These are phyloP conservation scores for Indri indri DNA, from an alignment of 2,113 vertebrate genomes.

Conservation along the genomic window DNA sequence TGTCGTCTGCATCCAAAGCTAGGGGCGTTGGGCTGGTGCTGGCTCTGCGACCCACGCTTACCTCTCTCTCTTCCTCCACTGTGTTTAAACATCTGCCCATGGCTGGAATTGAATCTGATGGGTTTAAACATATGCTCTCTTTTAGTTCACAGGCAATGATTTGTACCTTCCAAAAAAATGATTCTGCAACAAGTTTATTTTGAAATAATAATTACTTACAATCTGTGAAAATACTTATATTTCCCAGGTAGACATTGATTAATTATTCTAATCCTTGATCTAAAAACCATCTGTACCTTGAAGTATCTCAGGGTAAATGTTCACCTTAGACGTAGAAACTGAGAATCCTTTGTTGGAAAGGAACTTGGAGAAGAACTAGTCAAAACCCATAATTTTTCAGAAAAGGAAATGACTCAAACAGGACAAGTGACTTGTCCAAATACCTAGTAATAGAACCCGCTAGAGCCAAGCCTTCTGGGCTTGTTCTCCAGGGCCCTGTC, in stretches of 20 bases:
- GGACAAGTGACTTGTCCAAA: not conserved
- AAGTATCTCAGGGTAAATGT: not conserved
- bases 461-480: not conserved
- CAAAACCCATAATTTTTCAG: not conserved
- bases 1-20: not conserved
- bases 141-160: not conserved
- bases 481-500: not conserved
- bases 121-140: too few relatives aligned
- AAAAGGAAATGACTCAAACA: not conserved
- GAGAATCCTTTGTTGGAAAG: not conserved
- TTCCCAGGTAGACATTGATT: not conserved
- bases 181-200: not conserved
- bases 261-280: not conserved
- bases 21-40: too few relatives aligned
- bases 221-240: not conserved
- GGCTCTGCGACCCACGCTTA: not conserved
- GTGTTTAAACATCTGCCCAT: accelerated
- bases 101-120: accelerated
- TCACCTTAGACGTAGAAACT: not conserved
- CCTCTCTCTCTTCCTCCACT: not conserved
- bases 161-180: not conserved
- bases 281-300: not conserved
- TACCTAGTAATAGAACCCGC: not conserved
- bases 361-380: not conserved
- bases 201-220: not conserved